Evolutionary conservation across 2,113 vertebrate species (phyloP).

Genomic region (Astur gentilis): DNA sequence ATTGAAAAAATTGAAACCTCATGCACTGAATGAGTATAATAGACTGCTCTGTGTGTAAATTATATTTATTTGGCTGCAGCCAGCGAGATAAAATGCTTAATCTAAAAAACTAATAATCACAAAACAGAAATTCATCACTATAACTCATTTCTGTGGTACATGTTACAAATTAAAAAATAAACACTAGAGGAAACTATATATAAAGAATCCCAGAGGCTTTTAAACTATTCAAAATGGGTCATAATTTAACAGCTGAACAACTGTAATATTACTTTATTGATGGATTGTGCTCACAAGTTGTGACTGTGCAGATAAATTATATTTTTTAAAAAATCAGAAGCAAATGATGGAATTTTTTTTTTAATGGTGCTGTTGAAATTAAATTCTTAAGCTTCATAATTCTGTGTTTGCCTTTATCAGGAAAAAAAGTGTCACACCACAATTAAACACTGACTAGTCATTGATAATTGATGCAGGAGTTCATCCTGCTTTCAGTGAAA

Average conservation of each 20-base stretch:
- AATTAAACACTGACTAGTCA: not conserved
- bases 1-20: not conserved
- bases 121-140: constrained; percentile 12
- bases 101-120: constrained; percentile 36
- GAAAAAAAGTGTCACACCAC: not conserved
- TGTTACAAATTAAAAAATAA: constrained; percentile 45
- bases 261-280: constrained; percentile 9
- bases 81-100: constrained; percentile 35
- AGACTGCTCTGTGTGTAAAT: not conserved
- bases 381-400: not conserved
- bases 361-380: not conserved
- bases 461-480: not conserved
- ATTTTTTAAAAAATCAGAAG: not conserved
- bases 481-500: not conserved
- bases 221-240: not conserved
- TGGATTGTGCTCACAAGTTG: not conserved
- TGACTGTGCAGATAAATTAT: not conserved
- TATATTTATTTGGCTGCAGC: not conserved
- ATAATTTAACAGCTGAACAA: constrained; percentile 48
- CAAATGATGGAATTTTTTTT: not conserved
- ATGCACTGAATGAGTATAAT: not conserved
- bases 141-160: constrained; percentile 13
- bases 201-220: not conserved
- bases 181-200: constrained; percentile 18
- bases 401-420: not conserved